Percentiles rank a stretch among this genome's conserved stretches.
Evolutionary conservation across 2,888 invertebrate genomes (phyloP).

Genomic region (Saturnia pavonia): DNA sequence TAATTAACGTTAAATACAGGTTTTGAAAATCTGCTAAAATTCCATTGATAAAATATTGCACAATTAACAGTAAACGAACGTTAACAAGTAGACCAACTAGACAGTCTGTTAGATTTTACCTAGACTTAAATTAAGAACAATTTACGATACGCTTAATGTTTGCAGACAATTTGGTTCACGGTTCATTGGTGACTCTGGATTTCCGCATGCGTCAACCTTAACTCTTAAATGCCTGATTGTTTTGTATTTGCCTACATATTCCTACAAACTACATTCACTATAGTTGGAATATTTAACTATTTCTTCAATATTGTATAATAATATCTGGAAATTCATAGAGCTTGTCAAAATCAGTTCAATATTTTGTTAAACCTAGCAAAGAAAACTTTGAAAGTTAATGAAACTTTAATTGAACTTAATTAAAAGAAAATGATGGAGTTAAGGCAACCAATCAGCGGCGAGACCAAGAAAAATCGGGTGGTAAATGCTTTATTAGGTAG

Average conservation of each 20-base stretch:
- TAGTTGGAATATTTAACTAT: background rate
- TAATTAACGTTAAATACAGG: background rate
- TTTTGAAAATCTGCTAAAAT: constrained; percentile 16
- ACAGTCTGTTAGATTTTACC: constrained; percentile 49
- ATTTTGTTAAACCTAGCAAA: background rate
- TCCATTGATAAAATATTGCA: constrained; percentile 32
- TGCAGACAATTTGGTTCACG: constrained; percentile 70
- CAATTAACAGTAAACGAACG: constrained; percentile 40
- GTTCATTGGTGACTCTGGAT: constrained; percentile 56
- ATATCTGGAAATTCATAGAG: background rate
- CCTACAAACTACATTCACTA: background rate
- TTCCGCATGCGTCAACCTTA: constrained; percentile 45
- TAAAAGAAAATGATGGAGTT: too few species aligned
- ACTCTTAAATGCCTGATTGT: constrained; percentile 26
- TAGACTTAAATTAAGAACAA: constrained; percentile 71
- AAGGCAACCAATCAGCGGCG: background rate
- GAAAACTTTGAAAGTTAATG: too few species aligned
- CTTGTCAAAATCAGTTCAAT: background rate
- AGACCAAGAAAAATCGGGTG: background rate
- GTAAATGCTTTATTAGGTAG: background rate
- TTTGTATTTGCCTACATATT: background rate
- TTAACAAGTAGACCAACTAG: constrained; percentile 43
- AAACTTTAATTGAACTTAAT: too few species aligned
- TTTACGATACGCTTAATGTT: constrained; percentile 70
- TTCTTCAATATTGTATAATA: background rate